Conservation (phyloP, 2,888 invertebrate genomes). For the Ariolimax columbianus region DNA sequence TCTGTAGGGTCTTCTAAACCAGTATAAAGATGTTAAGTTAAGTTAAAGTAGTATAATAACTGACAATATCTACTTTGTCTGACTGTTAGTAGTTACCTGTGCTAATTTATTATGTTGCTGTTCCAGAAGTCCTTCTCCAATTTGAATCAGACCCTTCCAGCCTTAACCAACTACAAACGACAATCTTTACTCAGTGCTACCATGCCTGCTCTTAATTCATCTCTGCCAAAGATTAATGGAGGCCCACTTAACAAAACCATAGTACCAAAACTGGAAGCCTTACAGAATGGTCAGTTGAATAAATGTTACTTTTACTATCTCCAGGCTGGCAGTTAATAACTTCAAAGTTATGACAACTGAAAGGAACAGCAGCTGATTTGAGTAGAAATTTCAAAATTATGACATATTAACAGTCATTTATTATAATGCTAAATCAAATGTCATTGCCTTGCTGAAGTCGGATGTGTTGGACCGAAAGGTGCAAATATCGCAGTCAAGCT, state of each 20-base stretch:
- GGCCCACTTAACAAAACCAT: conserved; percentile 30
- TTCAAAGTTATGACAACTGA: no score
- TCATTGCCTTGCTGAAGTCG: no score
- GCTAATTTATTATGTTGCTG: not conserved
- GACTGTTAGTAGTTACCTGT: not conserved
- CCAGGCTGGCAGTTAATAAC: no score
- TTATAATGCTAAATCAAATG: no score
- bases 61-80: not conserved
- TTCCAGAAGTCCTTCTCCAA: conserved; percentile 34
- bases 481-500: no score
- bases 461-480: no score
- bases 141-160: conserved; percentile 55
- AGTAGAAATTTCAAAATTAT: no score
- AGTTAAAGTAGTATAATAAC: no score
- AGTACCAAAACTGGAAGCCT: not conserved
- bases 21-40: not conserved
- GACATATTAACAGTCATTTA: no score
- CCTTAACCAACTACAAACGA: conserved; percentile 56
- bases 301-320: no score
- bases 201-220: conserved; percentile 54
- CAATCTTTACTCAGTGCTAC: conserved; percentile 55
- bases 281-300: conserved; percentile 35
- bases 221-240: conserved; percentile 46
- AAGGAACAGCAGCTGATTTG: no score
- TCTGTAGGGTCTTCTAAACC: no score